Evolutionary conservation across 2,113 vertebrate species (phyloP).

Genomic region (Gallinago jamesoni): DNA sequence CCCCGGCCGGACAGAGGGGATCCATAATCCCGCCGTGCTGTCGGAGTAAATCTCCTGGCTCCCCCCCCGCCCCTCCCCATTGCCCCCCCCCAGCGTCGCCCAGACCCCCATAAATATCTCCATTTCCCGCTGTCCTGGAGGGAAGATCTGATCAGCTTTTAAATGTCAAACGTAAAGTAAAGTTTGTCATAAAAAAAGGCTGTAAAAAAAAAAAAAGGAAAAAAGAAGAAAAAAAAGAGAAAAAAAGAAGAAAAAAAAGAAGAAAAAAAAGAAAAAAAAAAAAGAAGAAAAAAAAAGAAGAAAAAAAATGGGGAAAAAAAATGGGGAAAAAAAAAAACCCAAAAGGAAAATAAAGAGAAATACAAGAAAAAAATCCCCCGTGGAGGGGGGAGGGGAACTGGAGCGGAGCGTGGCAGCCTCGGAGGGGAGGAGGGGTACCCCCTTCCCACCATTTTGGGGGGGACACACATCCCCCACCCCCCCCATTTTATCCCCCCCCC

Average conservation of each 20-base stretch:
- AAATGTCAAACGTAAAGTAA: conserved; percentile 74
- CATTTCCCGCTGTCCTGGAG: conserved; percentile 60
- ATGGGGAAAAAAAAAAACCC: not conserved
- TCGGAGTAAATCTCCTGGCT: conserved; percentile 57
- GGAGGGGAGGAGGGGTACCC: not conserved
- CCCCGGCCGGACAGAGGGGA: not conserved
- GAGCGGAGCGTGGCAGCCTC: not conserved
- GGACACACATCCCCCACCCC: too few species aligned
- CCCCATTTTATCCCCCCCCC: too few species aligned
- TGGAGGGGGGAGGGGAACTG: rapidly evolving
- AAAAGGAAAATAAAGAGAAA: not conserved
- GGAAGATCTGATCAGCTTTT: conserved; percentile 64
- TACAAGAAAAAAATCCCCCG: not conserved
- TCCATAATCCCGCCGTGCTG: not conserved
- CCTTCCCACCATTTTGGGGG: rapidly evolving
- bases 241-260: conserved; percentile 39
- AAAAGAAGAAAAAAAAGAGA: not conserved
- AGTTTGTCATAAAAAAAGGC: conserved; percentile 74
- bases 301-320: not conserved
- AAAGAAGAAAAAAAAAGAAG: too few species aligned
- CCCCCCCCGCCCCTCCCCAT: not conserved
- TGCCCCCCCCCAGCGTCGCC: not conserved
- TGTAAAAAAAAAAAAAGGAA: conserved; percentile 2
- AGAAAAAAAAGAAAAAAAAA: not conserved
- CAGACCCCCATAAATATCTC: conserved; percentile 68